Conservation (phyloP, 2,113 vertebrate genomes). For the Scomber japonicus region DNA sequence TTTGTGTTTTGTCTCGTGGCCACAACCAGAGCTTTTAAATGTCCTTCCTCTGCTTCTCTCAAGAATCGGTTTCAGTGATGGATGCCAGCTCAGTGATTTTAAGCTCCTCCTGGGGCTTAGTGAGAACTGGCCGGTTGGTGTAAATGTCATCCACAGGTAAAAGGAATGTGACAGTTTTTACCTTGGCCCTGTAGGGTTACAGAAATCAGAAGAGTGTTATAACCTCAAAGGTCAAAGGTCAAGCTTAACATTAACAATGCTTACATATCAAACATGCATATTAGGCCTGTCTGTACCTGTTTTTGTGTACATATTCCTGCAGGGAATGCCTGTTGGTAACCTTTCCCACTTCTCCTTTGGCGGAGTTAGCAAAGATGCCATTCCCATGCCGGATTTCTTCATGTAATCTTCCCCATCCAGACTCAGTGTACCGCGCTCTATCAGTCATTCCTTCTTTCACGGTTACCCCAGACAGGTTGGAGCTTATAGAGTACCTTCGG, state of each 20-base stretch:
- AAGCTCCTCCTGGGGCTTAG: constrained; percentile 78
- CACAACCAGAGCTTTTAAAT: constrained; percentile 15
- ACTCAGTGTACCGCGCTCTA: constrained; percentile 18
- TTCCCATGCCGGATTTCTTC: constrained; percentile 60
- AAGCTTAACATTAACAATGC: too few species aligned
- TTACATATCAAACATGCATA: background rate
- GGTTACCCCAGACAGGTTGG: constrained; percentile 68
- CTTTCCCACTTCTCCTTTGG: constrained; percentile 45
- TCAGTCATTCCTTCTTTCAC: constrained; percentile 61
- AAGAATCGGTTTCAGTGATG: constrained; percentile 86
- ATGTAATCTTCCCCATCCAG: constrained; percentile 73
- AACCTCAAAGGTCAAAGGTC: too few species aligned
- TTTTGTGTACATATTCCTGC: constrained; percentile 84
- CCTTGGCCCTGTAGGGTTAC: constrained; percentile 86
- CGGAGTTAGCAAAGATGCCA: constrained; percentile 22
- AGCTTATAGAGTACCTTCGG: constrained; percentile 88
- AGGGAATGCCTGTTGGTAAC: constrained; percentile 78
- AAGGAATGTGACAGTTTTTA: constrained; percentile 94
- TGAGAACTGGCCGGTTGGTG: constrained; percentile 81
- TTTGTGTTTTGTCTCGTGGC: constrained; percentile 15
- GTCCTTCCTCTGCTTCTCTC: constrained; percentile 28
- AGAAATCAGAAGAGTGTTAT: background rate
- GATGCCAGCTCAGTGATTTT: constrained; percentile 79
- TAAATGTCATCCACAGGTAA: constrained; percentile 89
- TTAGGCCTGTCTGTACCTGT: constrained; percentile 82